These are phyloP conservation scores for Aporrectodea caliginosa DNA, from an alignment of 1,140 invertebrate genomes.

Conservation along the genomic window DNA sequence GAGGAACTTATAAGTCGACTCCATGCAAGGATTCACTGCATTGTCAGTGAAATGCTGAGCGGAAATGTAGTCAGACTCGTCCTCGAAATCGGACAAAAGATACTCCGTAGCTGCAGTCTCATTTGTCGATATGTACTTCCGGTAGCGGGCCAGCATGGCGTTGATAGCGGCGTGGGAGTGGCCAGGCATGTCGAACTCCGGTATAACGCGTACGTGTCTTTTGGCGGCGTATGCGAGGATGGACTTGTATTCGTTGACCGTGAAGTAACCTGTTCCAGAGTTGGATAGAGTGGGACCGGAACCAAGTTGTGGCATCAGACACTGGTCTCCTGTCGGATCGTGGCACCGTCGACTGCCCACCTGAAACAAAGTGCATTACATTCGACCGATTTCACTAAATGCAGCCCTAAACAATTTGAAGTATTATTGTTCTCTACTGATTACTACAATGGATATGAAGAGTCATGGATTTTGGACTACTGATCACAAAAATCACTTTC, in stretches of 20 bases:
- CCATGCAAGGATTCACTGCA: neutral
- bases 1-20: neutral
- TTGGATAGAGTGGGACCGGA: conserved; percentile 38
- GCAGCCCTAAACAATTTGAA: no score
- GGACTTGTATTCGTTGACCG: conserved; percentile 42
- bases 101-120: neutral
- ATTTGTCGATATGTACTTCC: conserved; percentile 1
- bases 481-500: no score
- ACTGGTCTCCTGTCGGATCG: conserved; percentile 39
- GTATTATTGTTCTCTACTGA: no score
- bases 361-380: no score
- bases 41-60: neutral
- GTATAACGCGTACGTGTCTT: conserved; percentile 44
- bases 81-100: neutral
- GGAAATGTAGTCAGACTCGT: neutral
- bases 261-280: conserved; percentile 45
- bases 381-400: no score
- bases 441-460: no score
- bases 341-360: conserved; percentile 44
- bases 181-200: conserved; percentile 50
- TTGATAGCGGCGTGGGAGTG: conserved; percentile 48
- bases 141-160: conserved; percentile 33
- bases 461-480: no score
- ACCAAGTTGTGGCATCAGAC: conserved; percentile 45
- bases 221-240: conserved; percentile 43